Conservation (phyloP, 2,797 vertebrate species). For the Antennarius maculatus region DNA sequence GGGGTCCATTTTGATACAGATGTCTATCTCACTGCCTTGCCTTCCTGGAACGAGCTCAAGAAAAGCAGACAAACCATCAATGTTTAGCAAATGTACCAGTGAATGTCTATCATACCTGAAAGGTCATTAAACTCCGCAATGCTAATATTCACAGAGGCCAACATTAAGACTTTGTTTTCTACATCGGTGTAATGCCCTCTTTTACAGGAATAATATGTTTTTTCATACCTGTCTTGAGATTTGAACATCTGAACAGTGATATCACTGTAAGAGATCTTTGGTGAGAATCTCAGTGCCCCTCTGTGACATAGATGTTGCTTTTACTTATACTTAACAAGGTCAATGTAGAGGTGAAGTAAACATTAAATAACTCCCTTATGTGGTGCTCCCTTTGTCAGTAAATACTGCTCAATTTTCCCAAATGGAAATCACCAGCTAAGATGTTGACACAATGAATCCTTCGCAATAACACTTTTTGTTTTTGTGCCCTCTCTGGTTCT, state of each 20-base stretch:
- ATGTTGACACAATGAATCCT: constrained; percentile 81
- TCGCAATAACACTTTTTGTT: constrained; percentile 83
- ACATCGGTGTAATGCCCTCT: constrained; percentile 48
- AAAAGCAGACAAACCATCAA: constrained; percentile 51
- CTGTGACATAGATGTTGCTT: constrained; percentile 76
- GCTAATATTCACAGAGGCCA: constrained; percentile 52
- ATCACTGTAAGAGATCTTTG: constrained; percentile 58
- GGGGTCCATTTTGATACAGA: constrained; percentile 35
- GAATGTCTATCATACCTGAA: constrained; percentile 45
- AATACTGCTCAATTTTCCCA: constrained; percentile 71
- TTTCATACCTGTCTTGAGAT: constrained; percentile 46
- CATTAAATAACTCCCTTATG: constrained; percentile 59
- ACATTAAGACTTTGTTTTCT: constrained; percentile 49
- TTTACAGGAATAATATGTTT: constrained; percentile 51
- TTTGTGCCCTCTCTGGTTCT: constrained; percentile 80
- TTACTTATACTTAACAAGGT: constrained; percentile 75
- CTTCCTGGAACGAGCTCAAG: constrained; percentile 53
- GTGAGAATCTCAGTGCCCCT: constrained; percentile 67
- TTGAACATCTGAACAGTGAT: constrained; percentile 51
- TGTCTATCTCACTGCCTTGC: constrained; percentile 41
- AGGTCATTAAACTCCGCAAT: constrained; percentile 44
- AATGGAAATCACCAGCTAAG: constrained; percentile 60
- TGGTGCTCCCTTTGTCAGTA: constrained; percentile 70
- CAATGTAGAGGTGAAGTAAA: constrained; percentile 71
- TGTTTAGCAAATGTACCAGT: constrained; percentile 39